Conservation (phyloP, 2,797 vertebrate genomes). For the Hozukius guyotensis region DNA sequence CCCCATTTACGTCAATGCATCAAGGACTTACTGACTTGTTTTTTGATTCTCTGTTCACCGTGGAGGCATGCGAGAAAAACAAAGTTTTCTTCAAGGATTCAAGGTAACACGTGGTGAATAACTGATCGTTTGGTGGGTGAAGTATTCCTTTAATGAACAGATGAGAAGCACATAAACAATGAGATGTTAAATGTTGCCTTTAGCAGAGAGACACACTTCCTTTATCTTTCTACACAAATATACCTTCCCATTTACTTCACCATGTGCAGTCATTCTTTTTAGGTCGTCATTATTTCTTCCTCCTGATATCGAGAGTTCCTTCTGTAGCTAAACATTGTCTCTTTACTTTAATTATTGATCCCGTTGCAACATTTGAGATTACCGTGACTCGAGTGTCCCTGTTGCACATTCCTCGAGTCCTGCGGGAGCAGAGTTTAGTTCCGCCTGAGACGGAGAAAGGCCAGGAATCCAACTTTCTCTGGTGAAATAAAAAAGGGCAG, state of each 20-base stretch:
- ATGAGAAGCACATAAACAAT: slow-evolving; percentile 20
- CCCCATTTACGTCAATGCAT: not conserved
- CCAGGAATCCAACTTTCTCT: slow-evolving; percentile 59
- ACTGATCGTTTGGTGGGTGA: not conserved
- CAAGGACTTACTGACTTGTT: not conserved
- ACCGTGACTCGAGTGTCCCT: slow-evolving; percentile 59
- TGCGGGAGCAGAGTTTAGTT: slow-evolving; percentile 68
- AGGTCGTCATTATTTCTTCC: slow-evolving; percentile 2
- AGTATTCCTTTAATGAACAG: not conserved
- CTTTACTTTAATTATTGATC: slow-evolving; percentile 36
- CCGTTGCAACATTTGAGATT: slow-evolving; percentile 24
- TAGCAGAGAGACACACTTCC: slow-evolving; percentile 29
- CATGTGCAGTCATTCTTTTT: slow-evolving; percentile 4
- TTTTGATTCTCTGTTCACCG: not conserved
- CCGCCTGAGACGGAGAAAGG: slow-evolving; percentile 47
- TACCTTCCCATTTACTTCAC: slow-evolving; percentile 14
- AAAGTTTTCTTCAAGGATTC: not conserved
- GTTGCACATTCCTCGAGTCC: slow-evolving; percentile 55
- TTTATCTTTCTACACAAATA: slow-evolving; percentile 41
- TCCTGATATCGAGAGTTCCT: not conserved
- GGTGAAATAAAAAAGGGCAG: slow-evolving; percentile 51
- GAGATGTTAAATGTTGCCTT: not conserved
- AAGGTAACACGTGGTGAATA: not conserved
- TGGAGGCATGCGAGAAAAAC: too few species aligned
- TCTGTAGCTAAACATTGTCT: slow-evolving; percentile 11